Evolutionary conservation across 2,113 vertebrate species (phyloP).

Genomic region (Pedionomus torquatus): DNA sequence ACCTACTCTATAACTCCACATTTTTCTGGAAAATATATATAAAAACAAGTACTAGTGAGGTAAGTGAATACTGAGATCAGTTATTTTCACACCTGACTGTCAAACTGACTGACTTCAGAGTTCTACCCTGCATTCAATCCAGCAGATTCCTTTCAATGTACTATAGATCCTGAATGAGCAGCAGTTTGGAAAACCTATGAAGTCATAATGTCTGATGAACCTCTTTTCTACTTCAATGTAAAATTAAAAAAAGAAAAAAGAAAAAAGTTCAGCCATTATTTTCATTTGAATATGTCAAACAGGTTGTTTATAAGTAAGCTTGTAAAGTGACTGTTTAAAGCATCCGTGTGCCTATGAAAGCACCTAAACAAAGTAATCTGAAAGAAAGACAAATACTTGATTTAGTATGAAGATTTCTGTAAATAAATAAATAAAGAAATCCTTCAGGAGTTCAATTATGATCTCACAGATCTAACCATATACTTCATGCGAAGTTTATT

Average conservation of each 20-base stretch:
- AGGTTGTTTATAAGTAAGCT: neutral
- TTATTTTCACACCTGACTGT: neutral
- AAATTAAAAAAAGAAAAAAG: neutral
- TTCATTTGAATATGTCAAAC: constrained; percentile 43
- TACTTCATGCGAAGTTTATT: neutral
- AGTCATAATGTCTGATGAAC: neutral
- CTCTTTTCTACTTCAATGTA: neutral
- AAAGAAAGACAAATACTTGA: neutral
- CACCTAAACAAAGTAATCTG: neutral
- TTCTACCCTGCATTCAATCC: neutral
- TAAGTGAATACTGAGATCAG: neutral
- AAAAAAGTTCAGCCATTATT: constrained; percentile 31
- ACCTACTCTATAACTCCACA: neutral
- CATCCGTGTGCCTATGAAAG: neutral
- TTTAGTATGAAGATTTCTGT: neutral
- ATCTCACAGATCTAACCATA: neutral
- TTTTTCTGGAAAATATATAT: neutral
- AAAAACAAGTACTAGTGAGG: neutral
- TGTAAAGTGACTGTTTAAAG: constrained; percentile 15
- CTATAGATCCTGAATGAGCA: neutral
- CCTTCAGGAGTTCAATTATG: neutral
- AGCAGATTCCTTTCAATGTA: neutral
- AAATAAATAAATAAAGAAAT: neutral
- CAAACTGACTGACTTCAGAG: neutral
- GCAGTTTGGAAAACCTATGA: neutral